A percentile compares a stretch with the other conserved stretches of the same genome.
Evolutionary conservation across 2,113 vertebrate genomes (phyloP).

Genomic region (Syngnathus floridae): DNA sequence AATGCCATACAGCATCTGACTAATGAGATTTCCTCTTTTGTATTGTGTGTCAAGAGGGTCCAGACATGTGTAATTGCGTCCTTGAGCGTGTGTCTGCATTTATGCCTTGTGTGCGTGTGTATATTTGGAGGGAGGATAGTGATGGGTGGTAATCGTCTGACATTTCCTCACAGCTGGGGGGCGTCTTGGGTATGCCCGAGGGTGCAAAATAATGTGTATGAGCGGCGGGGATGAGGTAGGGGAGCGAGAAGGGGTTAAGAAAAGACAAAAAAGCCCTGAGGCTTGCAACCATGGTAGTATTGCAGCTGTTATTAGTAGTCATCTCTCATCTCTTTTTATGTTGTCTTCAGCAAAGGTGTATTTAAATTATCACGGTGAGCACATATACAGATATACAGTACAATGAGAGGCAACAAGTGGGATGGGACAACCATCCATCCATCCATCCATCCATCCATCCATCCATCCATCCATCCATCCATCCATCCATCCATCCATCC

Average conservation of each 20-base stretch:
- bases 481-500: no score
- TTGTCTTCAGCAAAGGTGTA: conserved; percentile 49
- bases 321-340: conserved; percentile 29
- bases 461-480: no score
- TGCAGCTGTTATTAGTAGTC: conserved; percentile 38
- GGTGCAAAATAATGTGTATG: conserved; percentile 55
- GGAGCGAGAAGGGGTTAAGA: conserved; percentile 17
- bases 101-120: conserved; percentile 30
- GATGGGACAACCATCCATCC: neutral
- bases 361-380: conserved; percentile 59
- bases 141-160: conserved; percentile 60
- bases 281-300: conserved; percentile 49
- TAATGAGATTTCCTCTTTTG: conserved; percentile 57
- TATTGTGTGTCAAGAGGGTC: conserved; percentile 30
- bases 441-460: no score
- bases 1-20: conserved; percentile 50
- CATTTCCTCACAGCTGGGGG: conserved; percentile 68
- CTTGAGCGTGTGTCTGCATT: conserved; percentile 15
- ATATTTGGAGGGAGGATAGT: conserved; percentile 47
- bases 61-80: conserved; percentile 12
- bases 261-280: conserved; percentile 28
- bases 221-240: conserved; percentile 33
- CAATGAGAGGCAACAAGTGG: neutral
- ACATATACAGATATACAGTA: neutral
- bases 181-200: conserved; percentile 58